Evolutionary conservation across 2,888 invertebrate genomes (phyloP), one percentile per base, ranked within the genome.

Genomic region (Drosophila rellima): DNA sequence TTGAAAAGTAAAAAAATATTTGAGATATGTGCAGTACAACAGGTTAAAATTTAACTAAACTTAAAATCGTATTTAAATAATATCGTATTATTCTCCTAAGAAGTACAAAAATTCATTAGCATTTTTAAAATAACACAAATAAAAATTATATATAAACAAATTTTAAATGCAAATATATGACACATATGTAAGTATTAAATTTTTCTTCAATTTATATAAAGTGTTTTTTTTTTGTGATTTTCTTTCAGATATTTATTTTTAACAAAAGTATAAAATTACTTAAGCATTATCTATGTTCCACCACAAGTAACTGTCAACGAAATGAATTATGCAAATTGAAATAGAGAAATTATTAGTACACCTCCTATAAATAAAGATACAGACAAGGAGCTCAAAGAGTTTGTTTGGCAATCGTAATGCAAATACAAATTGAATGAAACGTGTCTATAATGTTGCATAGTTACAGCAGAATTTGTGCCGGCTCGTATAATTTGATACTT

Each of bases 401-500:
- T 26, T 40, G 29, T 29, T 40, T 54, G 29, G 18, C 40, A 54
- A 31, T 11, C n/a, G 40, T 18, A 18, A 45, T 37, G 15, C 18
- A 17, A 17, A 52, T 37, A 35, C 31, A 60, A 74, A 64, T 65
- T 3, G 23, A 54, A 57, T 40, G 44, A 66, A 83, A 83, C 64
- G 84, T 88, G 87, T 78, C 79, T 65, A 56, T 75, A 81, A 88
- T 81, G 70, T 60, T 60, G 45, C 63, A 67, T 57, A 63, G 74
- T 67, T 65, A 79, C 52, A 55, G 64, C 68, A 40, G 44, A 66
- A 85, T 70, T 72, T 63, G 20, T 69, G 61, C 50, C 40, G 65
- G 48, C 45, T 40, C 68, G 84, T 65, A 84, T 88, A 89, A 84
- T 84, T 89, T 81, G 67, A 73, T 78, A 76, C 83, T 87, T 73